Base-by-base conservation (phyloP, 2,797 vertebrate species). In the Sciurus vulgaris region DNA sequence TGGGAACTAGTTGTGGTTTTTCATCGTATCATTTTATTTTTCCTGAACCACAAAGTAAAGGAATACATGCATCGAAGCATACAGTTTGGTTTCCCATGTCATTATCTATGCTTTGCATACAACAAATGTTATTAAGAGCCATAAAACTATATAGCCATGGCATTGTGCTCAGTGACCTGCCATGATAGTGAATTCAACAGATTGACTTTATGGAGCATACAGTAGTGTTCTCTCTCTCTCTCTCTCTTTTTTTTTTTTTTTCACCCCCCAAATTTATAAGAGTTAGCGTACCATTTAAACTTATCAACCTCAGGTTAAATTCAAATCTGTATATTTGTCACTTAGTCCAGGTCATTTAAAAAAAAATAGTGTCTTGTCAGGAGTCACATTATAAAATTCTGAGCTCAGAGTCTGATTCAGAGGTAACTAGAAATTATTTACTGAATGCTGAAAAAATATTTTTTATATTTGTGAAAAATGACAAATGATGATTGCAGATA, bases 121-220 rank as follows among this genome's bases (percentile, higher is more conserved):
- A 94, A 89, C 70, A 92, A 96, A 97, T 83, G 54, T 96, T 98
- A 94, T 96, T 97, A 97, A 91, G 61, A 95, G 49, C 51, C 94
- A 74, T 98, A 97, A 98, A 98, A 97, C 85, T 96, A 91, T 87
- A 92, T 4, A 91, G 35, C 51, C 56, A 96, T 94, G 56, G 7
- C 92, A 97, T 96, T 77, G 81, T 13, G 78, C 59, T 96, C 74
- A 85, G 92, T 91, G 98, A 96, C 93, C 94, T 97, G 94, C 92
- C 70, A 83, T 92, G 49, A 83, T 13, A 93, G 88, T 93, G 47
- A 81, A 97, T 94, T 97, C 90, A 94, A 81, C n/a, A 96, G n/a
- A 91, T 96, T 98, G 26, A 2, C 35, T 97, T 97, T 97, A 78
- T 72, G 94, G 26, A 81, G 59, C 51, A 81, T 86, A 96, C 89